A percentile compares a stretch with the other conserved stretches of the same genome.
phyloP scores from a whole-genome alignment of 1,140 invertebrate genomes.

The Aricia agestis region DNA sequence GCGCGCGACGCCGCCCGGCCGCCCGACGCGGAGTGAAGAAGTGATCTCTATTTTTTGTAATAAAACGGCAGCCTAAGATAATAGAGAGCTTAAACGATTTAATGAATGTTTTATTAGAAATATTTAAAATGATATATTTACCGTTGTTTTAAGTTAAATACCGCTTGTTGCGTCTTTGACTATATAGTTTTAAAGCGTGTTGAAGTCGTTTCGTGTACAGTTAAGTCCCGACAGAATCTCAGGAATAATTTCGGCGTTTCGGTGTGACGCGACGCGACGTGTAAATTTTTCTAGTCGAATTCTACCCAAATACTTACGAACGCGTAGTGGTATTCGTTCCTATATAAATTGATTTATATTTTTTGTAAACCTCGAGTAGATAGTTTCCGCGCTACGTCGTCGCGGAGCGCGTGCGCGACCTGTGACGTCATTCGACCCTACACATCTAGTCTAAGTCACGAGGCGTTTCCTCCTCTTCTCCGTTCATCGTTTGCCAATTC shows the following conservation, averaged over 20 bases:
- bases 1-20: too few species aligned
- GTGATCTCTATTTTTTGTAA: slow-evolving; percentile 36
- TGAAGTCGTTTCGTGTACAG: slow-evolving; percentile 51
- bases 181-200: slow-evolving; percentile 59
- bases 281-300: slow-evolving; percentile 62
- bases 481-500: slow-evolving; percentile 55
- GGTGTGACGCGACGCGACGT: slow-evolving; percentile 35
- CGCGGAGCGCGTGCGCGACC: slow-evolving; percentile 43
- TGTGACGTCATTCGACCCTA: slow-evolving; percentile 49
- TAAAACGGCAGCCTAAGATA: slow-evolving; percentile 63
- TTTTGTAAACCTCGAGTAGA: slow-evolving; percentile 21
- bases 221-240: slow-evolving; percentile 46
- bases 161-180: slow-evolving; percentile 64
- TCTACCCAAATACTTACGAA: slow-evolving; percentile 57
- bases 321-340: slow-evolving; percentile 50
- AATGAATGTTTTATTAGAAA: slow-evolving; percentile 70
- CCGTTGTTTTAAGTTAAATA: slow-evolving; percentile 66
- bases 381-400: slow-evolving; percentile 9
- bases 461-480: slow-evolving; percentile 34
- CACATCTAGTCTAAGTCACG: slow-evolving; percentile 54
- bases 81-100: slow-evolving; percentile 70
- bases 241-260: slow-evolving; percentile 17
- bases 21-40: slow-evolving; percentile 2
- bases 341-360: slow-evolving; percentile 43
- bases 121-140: slow-evolving; percentile 68